These are phyloP conservation scores for Reticulitermes speratus DNA, from an alignment of 1,140 invertebrate species.

Conservation along the genomic window DNA sequence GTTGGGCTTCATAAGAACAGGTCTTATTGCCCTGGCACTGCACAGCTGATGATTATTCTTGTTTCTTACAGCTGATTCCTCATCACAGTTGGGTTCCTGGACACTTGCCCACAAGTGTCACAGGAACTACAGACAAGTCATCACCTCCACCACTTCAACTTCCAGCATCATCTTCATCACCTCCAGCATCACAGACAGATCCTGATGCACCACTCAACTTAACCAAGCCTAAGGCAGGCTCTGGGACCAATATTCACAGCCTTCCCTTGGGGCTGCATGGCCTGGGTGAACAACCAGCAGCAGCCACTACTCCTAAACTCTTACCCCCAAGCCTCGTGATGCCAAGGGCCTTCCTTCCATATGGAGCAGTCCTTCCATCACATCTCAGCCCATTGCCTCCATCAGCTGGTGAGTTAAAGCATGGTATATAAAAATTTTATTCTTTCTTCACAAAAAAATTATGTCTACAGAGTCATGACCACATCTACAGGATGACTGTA, in stretches of 20 bases:
- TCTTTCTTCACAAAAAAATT: too few species aligned
- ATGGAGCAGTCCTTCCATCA: slow-evolving; percentile 56
- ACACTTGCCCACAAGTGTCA: slow-evolving; percentile 39
- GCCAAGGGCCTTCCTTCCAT: slow-evolving; percentile 59
- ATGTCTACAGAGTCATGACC: too few species aligned
- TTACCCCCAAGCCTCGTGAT: slow-evolving; percentile 56
- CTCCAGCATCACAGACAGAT: slow-evolving; percentile 55
- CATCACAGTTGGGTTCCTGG: slow-evolving; percentile 29
- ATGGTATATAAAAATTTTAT: slow-evolving; percentile 31
- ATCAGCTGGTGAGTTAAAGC: slow-evolving; percentile 37
- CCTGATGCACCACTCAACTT: slow-evolving; percentile 84
- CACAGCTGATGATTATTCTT: background rate
- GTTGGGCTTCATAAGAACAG: too few species aligned
- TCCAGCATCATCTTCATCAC: slow-evolving; percentile 51
- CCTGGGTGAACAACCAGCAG: slow-evolving; percentile 55
- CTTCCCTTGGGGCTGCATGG: slow-evolving; percentile 46
- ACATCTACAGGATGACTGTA: too few species aligned
- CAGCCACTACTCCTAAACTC: slow-evolving; percentile 58
- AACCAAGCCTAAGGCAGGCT: slow-evolving; percentile 72
- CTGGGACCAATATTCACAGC: slow-evolving; percentile 39
- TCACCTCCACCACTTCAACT: slow-evolving; percentile 44
- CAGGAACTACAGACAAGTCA: slow-evolving; percentile 36
- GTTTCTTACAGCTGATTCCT: slow-evolving; percentile 33
- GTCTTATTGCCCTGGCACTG: too few species aligned
- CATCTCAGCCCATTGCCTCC: slow-evolving; percentile 50